Evolutionary conservation across 1,140 invertebrate genomes (phyloP), one percentile per base, ranked within the genome.

Genomic region (Euschistus heros): DNA sequence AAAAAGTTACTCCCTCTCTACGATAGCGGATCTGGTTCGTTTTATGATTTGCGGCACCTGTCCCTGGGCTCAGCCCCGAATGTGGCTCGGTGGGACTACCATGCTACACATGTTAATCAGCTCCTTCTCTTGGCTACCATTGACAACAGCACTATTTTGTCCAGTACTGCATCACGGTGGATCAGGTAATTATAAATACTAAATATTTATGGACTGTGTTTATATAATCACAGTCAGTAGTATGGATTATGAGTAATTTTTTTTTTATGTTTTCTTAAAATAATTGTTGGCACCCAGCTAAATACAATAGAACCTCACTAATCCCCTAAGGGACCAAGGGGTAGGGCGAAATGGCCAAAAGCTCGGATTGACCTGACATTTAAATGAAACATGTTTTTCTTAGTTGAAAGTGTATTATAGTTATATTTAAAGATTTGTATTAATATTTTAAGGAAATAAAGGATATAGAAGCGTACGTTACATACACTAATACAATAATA

Each of bases 51-150:
- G 46, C 78, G 95, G 4, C 96, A 99, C 76, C 85, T 97, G 71
- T 92, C 89, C 0, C 75, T 95, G 18, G 88, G 88, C 26, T 83
- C 87, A 14, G 86, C 94, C 30, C 97, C 97, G 0, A 99, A 99
- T 78, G 79, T 92, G 64, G 89, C 89, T 17, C 76, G 88, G 67
- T 97, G 96, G 92, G 97, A 99, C 75, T 99, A 99, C 75, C 97
- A 99, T 77, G 91, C 93, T 7, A 97, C 95, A 14, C 97, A 99
- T 75, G 89, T 99, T 24, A 98, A 97, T 79, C 94, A 98, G 72
- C 80, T 99, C 30, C 83, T 97, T 62, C 80, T 95, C 52, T 77
- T 99, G 20, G 86, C 87, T 60, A 91, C 92, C 0, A 85, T 99
- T 50, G 91, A 96, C 69, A 84, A 85, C 59, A 88, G 93, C 73